Conservation (phyloP, 2,113 vertebrate species). For the Antechinus flavipes region DNA sequence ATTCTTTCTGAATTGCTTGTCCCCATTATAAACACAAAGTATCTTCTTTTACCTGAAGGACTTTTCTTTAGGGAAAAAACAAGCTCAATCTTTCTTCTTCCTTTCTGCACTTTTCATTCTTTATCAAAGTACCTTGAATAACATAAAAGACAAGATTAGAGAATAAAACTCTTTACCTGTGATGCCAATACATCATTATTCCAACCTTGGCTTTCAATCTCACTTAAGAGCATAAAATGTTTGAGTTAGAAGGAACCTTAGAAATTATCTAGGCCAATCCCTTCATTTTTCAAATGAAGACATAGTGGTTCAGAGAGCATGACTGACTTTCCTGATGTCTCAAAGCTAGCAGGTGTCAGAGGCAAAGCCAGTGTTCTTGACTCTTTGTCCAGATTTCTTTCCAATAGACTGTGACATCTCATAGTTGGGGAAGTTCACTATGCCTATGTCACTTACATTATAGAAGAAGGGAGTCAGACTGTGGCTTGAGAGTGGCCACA, state of each 20-base stretch:
- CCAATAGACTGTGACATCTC: neutral
- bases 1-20: conserved; percentile 33
- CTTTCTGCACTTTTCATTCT: conserved; percentile 37
- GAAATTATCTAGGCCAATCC: conserved; percentile 73
- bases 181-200: conserved; percentile 73
- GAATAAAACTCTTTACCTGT: conserved; percentile 71
- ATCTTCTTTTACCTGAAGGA: neutral
- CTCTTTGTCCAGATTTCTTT: conserved; percentile 58
- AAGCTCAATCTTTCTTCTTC: neutral
- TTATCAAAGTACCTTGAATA: conserved; percentile 72
- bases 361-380: conserved; percentile 45
- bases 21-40: neutral
- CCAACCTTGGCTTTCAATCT: conserved; percentile 65
- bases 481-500: neutral
- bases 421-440: conserved; percentile 1
- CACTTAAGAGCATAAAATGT: conserved; percentile 68
- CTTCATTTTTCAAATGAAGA: conserved; percentile 81
- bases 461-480: neutral
- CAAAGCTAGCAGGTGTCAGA: conserved; percentile 59
- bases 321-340: conserved; percentile 74
- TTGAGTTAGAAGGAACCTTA: conserved; percentile 50
- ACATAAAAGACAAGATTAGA: conserved; percentile 70
- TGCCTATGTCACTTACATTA: neutral
- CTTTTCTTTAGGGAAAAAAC: conserved; percentile 2
- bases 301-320: conserved; percentile 71